Percentiles rank a stretch among this genome's conserved stretches.
These are phyloP conservation scores for Redunca redunca DNA, from an alignment of 2,113 vertebrate species.

Conservation along the genomic window DNA sequence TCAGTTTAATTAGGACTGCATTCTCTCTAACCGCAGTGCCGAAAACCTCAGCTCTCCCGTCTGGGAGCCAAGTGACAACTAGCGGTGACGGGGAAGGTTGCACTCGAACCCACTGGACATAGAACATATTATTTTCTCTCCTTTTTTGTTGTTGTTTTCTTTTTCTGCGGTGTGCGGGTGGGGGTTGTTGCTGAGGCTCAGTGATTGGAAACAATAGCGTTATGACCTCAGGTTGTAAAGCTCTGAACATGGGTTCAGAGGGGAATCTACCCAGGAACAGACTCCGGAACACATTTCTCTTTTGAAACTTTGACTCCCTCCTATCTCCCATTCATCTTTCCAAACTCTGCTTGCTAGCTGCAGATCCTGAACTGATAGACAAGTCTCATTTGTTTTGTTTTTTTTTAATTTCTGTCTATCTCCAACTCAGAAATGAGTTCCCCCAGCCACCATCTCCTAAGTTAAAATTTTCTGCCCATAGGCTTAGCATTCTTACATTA, in stretches of 20 bases:
- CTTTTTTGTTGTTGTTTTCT: slow-evolving; percentile 47
- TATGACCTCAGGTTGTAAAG: not conserved
- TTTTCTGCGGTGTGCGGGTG: not conserved
- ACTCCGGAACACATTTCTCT: not conserved
- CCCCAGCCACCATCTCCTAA: not conserved
- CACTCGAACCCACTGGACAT: slow-evolving; percentile 75
- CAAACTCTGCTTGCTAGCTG: slow-evolving; percentile 18
- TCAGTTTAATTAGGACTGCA: slow-evolving; percentile 84
- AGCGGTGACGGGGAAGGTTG: slow-evolving; percentile 82
- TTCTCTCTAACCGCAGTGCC: slow-evolving; percentile 88
- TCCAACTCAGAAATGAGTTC: not conserved
- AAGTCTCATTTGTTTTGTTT: not conserved
- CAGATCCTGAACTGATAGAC: not conserved
- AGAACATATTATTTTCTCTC: slow-evolving; percentile 69
- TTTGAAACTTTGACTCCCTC: slow-evolving; percentile 60
- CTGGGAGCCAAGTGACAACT: slow-evolving; percentile 87
- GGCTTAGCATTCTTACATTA: not conserved
- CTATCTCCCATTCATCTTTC: not conserved
- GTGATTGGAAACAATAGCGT: not conserved
- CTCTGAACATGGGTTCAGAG: not conserved
- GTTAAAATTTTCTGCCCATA: slow-evolving; percentile 35
- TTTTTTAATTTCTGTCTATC: not conserved
- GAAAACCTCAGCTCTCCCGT: slow-evolving; percentile 75
- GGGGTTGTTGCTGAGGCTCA: not conserved
- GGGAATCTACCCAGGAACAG: not conserved